These are phyloP conservation scores for Thysanoteuthis rhombus DNA, from an alignment of 2,888 invertebrate genomes.

Conservation along the genomic window DNA sequence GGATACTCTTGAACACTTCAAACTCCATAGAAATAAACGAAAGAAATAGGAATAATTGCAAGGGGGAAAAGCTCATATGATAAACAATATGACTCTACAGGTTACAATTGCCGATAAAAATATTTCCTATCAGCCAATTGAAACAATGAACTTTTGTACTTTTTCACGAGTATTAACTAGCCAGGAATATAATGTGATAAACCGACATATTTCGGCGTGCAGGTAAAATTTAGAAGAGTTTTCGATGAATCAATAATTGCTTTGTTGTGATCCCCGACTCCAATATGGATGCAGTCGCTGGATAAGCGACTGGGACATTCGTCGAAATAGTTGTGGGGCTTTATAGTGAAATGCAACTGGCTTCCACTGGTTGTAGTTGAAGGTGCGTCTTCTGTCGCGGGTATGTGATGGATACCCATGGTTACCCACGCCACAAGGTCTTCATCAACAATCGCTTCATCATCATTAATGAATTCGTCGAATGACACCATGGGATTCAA, in stretches of 20 bases:
- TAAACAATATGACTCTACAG: too few relatives aligned
- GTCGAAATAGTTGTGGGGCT: slow-evolving; percentile 61
- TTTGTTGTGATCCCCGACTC: background rate
- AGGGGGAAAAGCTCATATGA: too few relatives aligned
- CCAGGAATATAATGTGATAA: background rate
- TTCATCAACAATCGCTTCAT: slow-evolving; percentile 56
- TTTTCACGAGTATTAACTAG: too few relatives aligned
- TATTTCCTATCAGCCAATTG: too few relatives aligned
- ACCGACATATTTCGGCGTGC: background rate
- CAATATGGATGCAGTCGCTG: slow-evolving; percentile 49
- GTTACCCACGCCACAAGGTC: slow-evolving; percentile 64
- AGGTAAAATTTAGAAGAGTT: background rate
- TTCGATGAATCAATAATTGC: background rate
- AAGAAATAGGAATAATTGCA: too few relatives aligned
- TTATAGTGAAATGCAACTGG: slow-evolving; percentile 49
- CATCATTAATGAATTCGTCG: slow-evolving; percentile 53
- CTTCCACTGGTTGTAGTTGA: slow-evolving; percentile 52
- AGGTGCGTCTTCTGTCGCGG: slow-evolving; percentile 61
- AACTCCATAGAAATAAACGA: too few relatives aligned
- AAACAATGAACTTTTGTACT: too few relatives aligned
- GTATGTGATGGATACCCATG: slow-evolving; percentile 56
- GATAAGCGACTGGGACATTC: slow-evolving; percentile 56
- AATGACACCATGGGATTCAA: slow-evolving; percentile 58
- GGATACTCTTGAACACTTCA: too few relatives aligned
- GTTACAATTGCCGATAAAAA: too few relatives aligned